Conservation (phyloP, 2,113 vertebrate species). For the Phylloscopus trochiloides region DNA sequence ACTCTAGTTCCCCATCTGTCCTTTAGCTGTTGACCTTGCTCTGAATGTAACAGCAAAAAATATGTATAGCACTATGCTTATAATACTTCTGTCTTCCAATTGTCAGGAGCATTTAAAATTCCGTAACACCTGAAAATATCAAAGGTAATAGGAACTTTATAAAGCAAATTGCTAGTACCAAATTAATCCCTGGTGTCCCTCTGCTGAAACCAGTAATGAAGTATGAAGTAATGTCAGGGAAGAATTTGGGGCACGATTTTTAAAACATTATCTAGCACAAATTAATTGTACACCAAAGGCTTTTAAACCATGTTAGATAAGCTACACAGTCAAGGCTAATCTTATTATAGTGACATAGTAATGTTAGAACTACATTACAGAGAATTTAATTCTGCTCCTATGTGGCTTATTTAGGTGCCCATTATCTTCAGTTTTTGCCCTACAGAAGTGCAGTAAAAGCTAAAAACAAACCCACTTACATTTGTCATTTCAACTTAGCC, state of each 20-base stretch:
- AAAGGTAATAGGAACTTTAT: neutral
- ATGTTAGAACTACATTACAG: neutral
- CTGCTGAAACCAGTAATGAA: neutral
- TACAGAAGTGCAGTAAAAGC: neutral
- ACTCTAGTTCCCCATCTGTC: neutral
- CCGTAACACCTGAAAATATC: neutral
- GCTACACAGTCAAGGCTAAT: neutral
- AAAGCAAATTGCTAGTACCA: neutral
- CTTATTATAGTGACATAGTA: neutral
- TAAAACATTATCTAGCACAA: neutral
- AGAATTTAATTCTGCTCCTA: slow-evolving; percentile 7
- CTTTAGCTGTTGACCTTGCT: neutral
- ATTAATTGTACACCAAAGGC: slow-evolving; percentile 3
- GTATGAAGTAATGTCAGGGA: neutral
- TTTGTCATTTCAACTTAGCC: neutral
- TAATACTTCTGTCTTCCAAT: neutral
- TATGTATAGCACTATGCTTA: neutral
- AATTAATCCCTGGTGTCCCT: neutral
- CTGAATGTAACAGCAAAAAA: neutral
- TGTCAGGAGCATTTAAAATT: neutral
- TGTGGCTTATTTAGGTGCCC: neutral
- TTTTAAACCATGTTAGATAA: slow-evolving; percentile 8
- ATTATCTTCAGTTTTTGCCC: neutral
- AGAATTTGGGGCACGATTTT: neutral
- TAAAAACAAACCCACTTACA: neutral